Evolutionary conservation across 2,797 vertebrate genomes (phyloP).

Genomic region (Sebastolobus altivelis): DNA sequence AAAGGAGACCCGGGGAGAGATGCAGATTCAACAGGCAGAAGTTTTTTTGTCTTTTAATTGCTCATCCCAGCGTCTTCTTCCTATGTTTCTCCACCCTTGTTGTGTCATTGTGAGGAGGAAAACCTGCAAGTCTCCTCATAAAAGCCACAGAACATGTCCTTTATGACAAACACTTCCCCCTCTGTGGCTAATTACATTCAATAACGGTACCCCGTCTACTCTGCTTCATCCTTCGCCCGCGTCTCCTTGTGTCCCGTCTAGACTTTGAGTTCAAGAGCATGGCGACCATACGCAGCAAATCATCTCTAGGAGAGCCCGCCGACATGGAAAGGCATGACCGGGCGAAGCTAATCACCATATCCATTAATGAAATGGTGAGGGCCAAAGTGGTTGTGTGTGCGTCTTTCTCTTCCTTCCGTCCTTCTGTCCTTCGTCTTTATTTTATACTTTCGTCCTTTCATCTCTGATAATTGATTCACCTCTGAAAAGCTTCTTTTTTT

Average conservation of each 20-base stretch:
- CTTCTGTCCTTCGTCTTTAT: slow-evolving; percentile 64
- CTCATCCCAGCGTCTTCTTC: slow-evolving; percentile 12
- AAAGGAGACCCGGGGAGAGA: background rate
- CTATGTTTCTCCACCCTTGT: slow-evolving; percentile 3
- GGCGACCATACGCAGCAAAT: slow-evolving; percentile 70
- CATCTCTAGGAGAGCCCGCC: slow-evolving; percentile 74
- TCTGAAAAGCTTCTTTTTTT: slow-evolving; percentile 63
- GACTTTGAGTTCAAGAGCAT: slow-evolving; percentile 77
- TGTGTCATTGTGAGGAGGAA: slow-evolving; percentile 19
- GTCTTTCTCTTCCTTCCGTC: slow-evolving; percentile 62
- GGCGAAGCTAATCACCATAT: slow-evolving; percentile 73
- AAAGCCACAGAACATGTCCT: slow-evolving; percentile 54
- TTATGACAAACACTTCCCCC: slow-evolving; percentile 54
- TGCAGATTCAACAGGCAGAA: background rate
- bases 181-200: slow-evolving; percentile 61
- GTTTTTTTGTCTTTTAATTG: background rate
- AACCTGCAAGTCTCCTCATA: slow-evolving; percentile 37
- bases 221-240: slow-evolving; percentile 48
- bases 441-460: slow-evolving; percentile 66
- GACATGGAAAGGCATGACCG: slow-evolving; percentile 68
- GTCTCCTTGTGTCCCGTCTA: slow-evolving; percentile 71
- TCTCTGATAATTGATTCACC: slow-evolving; percentile 65
- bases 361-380: slow-evolving; percentile 74
- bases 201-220: slow-evolving; percentile 49
- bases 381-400: slow-evolving; percentile 39